Evolutionary conservation across 2,113 vertebrate genomes (phyloP).

Genomic region (Poecilia latipinna): DNA sequence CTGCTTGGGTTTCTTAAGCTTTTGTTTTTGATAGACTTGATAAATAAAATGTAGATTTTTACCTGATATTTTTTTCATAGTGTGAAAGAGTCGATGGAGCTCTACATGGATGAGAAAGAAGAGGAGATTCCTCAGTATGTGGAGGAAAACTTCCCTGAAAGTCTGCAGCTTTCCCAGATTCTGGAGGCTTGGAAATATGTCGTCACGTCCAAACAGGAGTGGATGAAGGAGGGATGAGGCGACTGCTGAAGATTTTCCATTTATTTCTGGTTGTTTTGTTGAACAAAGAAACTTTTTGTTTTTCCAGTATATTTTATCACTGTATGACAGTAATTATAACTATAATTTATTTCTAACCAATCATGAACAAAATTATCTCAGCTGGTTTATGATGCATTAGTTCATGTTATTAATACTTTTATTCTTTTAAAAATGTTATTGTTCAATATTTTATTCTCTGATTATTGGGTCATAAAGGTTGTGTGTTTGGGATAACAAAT

Average conservation of each 20-base stretch:
- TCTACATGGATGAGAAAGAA: slow-evolving; percentile 80
- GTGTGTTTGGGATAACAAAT: too few species aligned
- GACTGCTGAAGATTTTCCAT: neutral
- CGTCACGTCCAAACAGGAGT: slow-evolving; percentile 67
- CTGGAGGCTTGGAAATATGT: slow-evolving; percentile 81
- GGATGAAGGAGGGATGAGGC: slow-evolving; percentile 7
- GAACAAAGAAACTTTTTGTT: neutral
- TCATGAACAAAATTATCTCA: neutral
- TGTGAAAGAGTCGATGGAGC: slow-evolving; percentile 75
- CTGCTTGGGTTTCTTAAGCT: neutral
- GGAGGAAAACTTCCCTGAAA: slow-evolving; percentile 73
- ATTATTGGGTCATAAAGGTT: too few species aligned
- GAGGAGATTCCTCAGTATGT: slow-evolving; percentile 56
- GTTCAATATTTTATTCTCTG: too few species aligned
- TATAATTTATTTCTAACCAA: neutral
- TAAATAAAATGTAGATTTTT: neutral
- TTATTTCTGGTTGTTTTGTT: neutral
- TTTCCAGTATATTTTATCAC: neutral
- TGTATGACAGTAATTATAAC: neutral
- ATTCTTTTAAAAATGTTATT: neutral
- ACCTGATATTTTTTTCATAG: slow-evolving; percentile 57
- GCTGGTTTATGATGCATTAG: neutral
- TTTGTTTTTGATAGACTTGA: rapidly evolving
- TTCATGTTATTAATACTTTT: neutral
- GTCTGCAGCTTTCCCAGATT: slow-evolving; percentile 76